A percentile compares a stretch with the other conserved stretches of the same genome.
Conservation (phyloP, 1,140 invertebrate genomes). For the Drosophila trapezifrons region DNA sequence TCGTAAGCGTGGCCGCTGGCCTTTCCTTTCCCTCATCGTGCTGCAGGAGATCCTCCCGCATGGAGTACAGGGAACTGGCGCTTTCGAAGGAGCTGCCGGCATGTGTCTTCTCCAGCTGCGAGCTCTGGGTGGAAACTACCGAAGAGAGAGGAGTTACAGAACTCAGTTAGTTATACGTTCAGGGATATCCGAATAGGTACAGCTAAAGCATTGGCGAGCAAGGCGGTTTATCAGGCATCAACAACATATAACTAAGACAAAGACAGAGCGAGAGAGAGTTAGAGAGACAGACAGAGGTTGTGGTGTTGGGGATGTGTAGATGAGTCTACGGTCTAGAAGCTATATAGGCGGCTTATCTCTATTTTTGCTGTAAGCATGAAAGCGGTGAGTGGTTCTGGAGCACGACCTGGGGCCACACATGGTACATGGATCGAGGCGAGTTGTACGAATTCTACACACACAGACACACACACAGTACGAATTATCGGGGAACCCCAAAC, state of each 20-base stretch:
- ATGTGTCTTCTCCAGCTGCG: slow-evolving; percentile 86
- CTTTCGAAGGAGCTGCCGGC: slow-evolving; percentile 92
- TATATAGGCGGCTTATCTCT: slow-evolving; percentile 22
- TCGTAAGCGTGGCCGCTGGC: slow-evolving; percentile 1
- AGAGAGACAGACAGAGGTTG: slow-evolving; percentile 45
- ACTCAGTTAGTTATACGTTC: not conserved
- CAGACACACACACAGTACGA: slow-evolving; percentile 46
- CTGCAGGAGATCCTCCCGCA: slow-evolving; percentile 87
- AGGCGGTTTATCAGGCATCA: slow-evolving; percentile 73
- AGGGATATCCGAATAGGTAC: slow-evolving; percentile 15
- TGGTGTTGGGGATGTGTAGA: slow-evolving; percentile 31
- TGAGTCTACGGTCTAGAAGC: slow-evolving; percentile 39
- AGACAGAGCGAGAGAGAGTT: slow-evolving; percentile 37
- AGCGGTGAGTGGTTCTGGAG: slow-evolving; percentile 9
- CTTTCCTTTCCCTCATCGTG: slow-evolving; percentile 64
- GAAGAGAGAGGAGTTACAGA: not conserved
- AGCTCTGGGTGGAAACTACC: slow-evolving; percentile 84
- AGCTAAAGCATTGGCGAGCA: slow-evolving; percentile 74
- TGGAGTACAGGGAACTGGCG: slow-evolving; percentile 90
- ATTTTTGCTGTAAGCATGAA: slow-evolving; percentile 16
- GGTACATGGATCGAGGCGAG: slow-evolving; percentile 23
- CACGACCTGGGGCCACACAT: slow-evolving; percentile 1
- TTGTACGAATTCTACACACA: slow-evolving; percentile 43
- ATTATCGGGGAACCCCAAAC: slow-evolving; percentile 68
- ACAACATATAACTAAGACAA: slow-evolving; percentile 73